phyloP scores from a whole-genome alignment of 30 jellyfish, hydroid and myxozoan genomes.

The Aurelia sp. region DNA sequence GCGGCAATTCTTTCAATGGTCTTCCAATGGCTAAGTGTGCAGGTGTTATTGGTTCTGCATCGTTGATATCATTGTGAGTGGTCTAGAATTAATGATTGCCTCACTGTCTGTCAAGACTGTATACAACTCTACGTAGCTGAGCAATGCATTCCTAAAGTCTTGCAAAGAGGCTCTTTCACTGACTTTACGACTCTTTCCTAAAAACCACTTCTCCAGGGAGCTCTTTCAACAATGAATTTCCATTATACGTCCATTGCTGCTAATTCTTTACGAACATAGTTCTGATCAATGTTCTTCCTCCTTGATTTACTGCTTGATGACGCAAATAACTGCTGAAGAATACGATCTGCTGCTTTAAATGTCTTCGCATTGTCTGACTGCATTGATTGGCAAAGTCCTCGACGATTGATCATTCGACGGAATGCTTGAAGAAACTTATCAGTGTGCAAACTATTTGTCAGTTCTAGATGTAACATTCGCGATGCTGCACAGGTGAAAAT shows the following conservation, averaged over 20 bases:
- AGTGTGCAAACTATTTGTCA: not conserved
- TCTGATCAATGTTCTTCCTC: not conserved
- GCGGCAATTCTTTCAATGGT: not conserved
- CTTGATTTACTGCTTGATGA: not conserved
- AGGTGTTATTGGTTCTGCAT: not conserved
- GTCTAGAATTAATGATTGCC: constrained; percentile 19
- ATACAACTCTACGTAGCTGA: constrained; percentile 24
- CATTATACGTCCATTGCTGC: too few relatives aligned
- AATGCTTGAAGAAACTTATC: not conserved
- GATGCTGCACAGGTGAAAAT: too few relatives aligned
- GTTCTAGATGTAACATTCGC: too few relatives aligned
- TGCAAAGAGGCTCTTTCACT: constrained; percentile 4
- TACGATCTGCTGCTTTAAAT: not conserved
- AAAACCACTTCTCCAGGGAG: too few relatives aligned
- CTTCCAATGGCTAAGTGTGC: not conserved
- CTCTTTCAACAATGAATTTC: too few relatives aligned
- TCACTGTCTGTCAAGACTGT: constrained; percentile 43
- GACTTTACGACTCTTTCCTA: constrained; percentile 38
- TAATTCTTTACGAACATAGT: too few relatives aligned
- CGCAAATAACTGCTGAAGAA: not conserved
- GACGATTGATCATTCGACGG: not conserved
- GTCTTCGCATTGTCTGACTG: constrained; percentile 20
- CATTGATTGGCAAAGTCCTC: constrained; percentile 28
- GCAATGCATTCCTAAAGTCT: constrained; percentile 6
- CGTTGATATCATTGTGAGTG: constrained; percentile 31